A percentile compares a stretch with the other conserved stretches of the same genome.
These are phyloP conservation scores for Vanessa cardui DNA, from an alignment of 2,888 invertebrate genomes.

Conservation along the genomic window DNA sequence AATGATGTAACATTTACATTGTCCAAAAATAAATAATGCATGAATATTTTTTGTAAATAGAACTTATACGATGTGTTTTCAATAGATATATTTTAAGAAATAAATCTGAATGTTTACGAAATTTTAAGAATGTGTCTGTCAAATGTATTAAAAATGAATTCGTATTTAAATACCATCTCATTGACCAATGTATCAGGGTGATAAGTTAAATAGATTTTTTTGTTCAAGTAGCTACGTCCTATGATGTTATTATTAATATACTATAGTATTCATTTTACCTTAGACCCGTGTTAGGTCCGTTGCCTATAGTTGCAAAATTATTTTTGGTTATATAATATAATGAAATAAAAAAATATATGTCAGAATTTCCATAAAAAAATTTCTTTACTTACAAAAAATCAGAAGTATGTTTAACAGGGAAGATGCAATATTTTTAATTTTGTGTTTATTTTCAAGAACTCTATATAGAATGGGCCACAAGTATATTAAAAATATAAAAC, in stretches of 20 bases:
- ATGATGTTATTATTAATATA: not conserved
- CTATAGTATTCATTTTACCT: not conserved
- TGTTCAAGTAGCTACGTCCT: not conserved
- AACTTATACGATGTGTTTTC: conserved; percentile 12
- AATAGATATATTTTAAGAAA: conserved; percentile 15
- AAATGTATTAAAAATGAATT: not conserved
- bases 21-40: conserved; percentile 1
- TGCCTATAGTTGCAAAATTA: too few relatives aligned
- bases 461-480: too few relatives aligned
- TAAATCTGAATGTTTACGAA: not conserved
- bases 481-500: too few relatives aligned
- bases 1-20: not conserved
- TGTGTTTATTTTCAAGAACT: too few relatives aligned
- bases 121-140: not conserved
- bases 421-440: too few relatives aligned
- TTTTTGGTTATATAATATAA: too few relatives aligned
- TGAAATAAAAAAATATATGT: too few relatives aligned
- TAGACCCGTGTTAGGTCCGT: too few relatives aligned
- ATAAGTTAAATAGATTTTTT: conserved; percentile 10
- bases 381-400: too few relatives aligned
- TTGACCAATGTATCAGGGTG: conserved; percentile 23
- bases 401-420: too few relatives aligned
- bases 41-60: conserved; percentile 16
- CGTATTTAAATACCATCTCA: not conserved
- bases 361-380: too few relatives aligned